phyloP scores from a whole-genome alignment of 2,113 vertebrate species.

The Speoplatyrhinus poulsoni region DNA sequence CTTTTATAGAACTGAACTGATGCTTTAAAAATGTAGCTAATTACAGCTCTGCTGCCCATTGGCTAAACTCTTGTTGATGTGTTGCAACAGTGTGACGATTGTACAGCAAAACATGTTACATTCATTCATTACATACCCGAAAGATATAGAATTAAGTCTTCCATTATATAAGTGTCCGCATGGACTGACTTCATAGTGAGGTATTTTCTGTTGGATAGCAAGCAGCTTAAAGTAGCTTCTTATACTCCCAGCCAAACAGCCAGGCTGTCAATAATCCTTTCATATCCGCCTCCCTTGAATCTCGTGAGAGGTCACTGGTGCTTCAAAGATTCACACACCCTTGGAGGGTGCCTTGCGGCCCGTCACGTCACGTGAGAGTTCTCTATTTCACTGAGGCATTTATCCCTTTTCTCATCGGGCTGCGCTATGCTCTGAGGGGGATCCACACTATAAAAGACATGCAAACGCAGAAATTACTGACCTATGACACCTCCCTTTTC shows the following conservation, averaged over 20 bases:
- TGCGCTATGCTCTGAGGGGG: slow-evolving; percentile 48
- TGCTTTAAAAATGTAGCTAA: slow-evolving; percentile 43
- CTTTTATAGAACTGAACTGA: slow-evolving; percentile 36
- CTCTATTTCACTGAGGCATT: slow-evolving; percentile 56
- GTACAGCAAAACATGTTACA: background rate
- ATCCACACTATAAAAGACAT: slow-evolving; percentile 63
- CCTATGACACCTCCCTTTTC: slow-evolving; percentile 47
- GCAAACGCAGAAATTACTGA: slow-evolving; percentile 65
- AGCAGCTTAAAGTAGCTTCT: slow-evolving; percentile 54
- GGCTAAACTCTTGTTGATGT: slow-evolving; percentile 9
- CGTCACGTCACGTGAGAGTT: slow-evolving; percentile 56
- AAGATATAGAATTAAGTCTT: slow-evolving; percentile 34
- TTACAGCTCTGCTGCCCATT: slow-evolving; percentile 12
- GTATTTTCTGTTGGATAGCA: slow-evolving; percentile 53
- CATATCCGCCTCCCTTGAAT: slow-evolving; percentile 51
- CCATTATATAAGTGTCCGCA: slow-evolving; percentile 36
- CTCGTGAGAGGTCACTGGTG: slow-evolving; percentile 64
- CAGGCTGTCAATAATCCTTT: slow-evolving; percentile 67
- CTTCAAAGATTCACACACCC: slow-evolving; percentile 60
- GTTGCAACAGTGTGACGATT: slow-evolving; percentile 32
- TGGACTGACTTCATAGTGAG: slow-evolving; percentile 54
- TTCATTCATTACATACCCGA: background rate
- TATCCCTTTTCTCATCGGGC: slow-evolving; percentile 54
- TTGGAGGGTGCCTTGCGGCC: slow-evolving; percentile 64
- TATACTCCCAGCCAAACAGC: slow-evolving; percentile 41